Conservation (phyloP, 2,888 invertebrate species). For the Tetragonula carbonaria region DNA sequence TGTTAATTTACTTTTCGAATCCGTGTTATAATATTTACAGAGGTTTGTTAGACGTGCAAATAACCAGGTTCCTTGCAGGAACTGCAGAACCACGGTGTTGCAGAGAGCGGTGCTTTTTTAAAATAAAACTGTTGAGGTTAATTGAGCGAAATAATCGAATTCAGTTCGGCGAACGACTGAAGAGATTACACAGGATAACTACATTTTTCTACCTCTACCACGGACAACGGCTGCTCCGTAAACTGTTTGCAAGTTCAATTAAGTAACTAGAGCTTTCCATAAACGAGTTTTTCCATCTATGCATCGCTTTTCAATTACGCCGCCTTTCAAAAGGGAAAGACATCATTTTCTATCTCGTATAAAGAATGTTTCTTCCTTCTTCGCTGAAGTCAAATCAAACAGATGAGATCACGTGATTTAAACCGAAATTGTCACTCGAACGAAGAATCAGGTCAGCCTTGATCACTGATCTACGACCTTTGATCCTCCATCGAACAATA, state of each 20-base stretch:
- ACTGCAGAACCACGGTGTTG: background rate
- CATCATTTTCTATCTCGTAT: background rate
- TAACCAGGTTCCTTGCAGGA: background rate
- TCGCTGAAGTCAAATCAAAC: background rate
- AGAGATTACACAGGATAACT: background rate
- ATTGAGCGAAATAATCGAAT: background rate
- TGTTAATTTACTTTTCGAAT: constrained; percentile 7
- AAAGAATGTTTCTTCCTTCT: background rate
- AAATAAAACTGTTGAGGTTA: background rate
- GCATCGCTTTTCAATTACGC: background rate
- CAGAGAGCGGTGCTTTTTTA: background rate
- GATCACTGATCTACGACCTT: background rate
- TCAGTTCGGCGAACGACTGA: background rate
- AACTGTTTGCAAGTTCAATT: background rate
- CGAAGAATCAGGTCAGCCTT: background rate
- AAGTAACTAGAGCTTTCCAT: background rate
- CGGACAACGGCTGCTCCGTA: background rate
- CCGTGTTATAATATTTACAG: background rate
- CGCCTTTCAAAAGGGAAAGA: background rate
- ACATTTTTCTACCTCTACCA: background rate
- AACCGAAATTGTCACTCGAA: background rate
- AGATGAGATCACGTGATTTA: background rate
- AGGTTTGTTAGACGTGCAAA: background rate
- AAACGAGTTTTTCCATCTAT: background rate
- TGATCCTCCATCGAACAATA: background rate